Evolutionary conservation across 2,113 vertebrate genomes (phyloP).

Genomic region (Paramormyrops kingsleyae): DNA sequence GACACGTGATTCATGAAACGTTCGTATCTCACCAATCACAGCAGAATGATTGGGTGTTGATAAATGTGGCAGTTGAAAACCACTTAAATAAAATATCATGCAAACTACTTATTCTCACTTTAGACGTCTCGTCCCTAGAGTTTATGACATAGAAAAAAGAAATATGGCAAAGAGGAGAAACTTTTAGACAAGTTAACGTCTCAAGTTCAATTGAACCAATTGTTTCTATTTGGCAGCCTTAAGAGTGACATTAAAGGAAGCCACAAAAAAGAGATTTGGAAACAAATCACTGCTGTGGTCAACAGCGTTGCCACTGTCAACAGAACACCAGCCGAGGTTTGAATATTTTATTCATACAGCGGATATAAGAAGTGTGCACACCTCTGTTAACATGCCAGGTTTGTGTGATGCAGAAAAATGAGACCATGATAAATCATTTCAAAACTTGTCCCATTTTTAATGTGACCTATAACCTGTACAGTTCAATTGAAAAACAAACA

Average conservation of each 20-base stretch:
- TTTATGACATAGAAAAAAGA: neutral
- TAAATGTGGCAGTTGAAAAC: neutral
- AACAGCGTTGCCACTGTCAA: neutral
- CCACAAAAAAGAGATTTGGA: neutral
- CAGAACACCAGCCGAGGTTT: too few species aligned
- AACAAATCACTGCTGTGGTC: neutral
- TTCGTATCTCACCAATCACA: neutral
- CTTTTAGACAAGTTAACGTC: neutral
- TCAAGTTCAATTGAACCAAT: neutral
- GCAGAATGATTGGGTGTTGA: neutral
- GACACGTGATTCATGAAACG: neutral
- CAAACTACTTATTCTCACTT: neutral
- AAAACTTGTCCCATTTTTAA: too few species aligned
- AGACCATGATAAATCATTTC: too few species aligned
- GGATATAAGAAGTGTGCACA: too few species aligned
- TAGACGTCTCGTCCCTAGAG: neutral
- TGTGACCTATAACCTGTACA: too few species aligned
- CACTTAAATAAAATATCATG: neutral
- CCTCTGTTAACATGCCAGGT: too few species aligned
- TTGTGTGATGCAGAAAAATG: too few species aligned
- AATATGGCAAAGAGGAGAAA: neutral
- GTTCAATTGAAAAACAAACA: too few species aligned
- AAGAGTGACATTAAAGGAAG: neutral
- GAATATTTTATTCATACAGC: too few species aligned
- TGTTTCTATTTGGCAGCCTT: neutral